Evolutionary conservation across 2,113 vertebrate genomes (phyloP).

Genomic region (Phyllostomus hastatus): DNA sequence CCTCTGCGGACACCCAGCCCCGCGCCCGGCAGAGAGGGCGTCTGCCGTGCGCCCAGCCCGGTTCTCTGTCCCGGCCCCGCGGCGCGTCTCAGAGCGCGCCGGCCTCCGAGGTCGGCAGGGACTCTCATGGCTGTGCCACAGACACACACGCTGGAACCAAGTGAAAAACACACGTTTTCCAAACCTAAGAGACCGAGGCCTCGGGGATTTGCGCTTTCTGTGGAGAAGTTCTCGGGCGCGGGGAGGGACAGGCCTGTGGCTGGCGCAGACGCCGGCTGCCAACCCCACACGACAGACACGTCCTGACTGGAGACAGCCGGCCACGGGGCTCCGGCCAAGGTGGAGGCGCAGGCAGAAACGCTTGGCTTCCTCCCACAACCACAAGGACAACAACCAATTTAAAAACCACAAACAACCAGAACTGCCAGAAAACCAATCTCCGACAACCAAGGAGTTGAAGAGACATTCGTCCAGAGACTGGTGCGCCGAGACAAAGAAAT

Average conservation of each 20-base stretch:
- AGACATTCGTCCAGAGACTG: too few species aligned
- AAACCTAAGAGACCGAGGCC: neutral
- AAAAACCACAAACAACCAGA: too few species aligned
- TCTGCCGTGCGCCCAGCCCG: fast-evolving
- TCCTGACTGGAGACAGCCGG: constrained; percentile 74
- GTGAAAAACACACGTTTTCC: neutral
- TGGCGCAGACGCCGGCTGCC: constrained; percentile 56
- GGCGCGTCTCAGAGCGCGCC: neutral
- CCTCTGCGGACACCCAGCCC: neutral
- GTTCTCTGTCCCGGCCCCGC: neutral
- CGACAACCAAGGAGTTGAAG: too few species aligned
- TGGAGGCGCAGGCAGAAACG: too few species aligned
- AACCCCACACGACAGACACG: constrained; percentile 73
- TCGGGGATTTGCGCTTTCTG: neutral
- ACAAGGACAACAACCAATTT: too few species aligned
- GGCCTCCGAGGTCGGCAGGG: too few species aligned
- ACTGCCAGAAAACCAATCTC: too few species aligned
- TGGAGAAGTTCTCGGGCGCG: neutral
- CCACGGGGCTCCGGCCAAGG: neutral
- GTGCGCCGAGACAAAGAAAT: too few species aligned
- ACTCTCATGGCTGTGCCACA: neutral
- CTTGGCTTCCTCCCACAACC: too few species aligned
- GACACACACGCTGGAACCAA: neutral
- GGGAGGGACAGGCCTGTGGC: constrained; percentile 31
- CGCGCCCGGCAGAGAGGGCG: fast-evolving